Base-by-base conservation (phyloP, 2,888 invertebrate genomes). In the Eremobia ochroleuca region DNA sequence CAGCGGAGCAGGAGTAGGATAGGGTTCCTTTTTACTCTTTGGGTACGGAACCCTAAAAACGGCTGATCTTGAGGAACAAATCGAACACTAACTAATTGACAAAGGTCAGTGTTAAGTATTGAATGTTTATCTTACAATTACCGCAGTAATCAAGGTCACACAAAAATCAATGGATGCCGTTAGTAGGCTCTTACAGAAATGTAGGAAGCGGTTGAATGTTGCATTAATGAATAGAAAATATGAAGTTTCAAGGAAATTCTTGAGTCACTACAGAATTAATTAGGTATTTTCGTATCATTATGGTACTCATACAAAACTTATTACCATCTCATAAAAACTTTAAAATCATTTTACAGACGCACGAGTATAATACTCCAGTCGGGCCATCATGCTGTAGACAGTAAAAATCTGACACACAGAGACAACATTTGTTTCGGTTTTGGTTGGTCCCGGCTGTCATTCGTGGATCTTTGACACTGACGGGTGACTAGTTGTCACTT, bases 61-160 rank as follows among this genome's bases (percentile, higher is more conserved):
- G 46, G 76, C 76, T 88, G 89, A 86, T 90, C 89, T 91, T 91
- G 88, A 90, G 85, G 82, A 85, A 82, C 82, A 86, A 91, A 92
- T 90, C 89, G 81, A 88, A 85, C 90, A 92, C 89, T 91, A 91
- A 93, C 91, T 91, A 93, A 94, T 94, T 92, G 91, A 91, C 88
- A 93, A 92, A 96, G 96, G 96, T 94, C 95, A 93, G 76, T 89
- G 85, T 89, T 88, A 91, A 94, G 92, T 92, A 92, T 89, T 87
- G 55, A 87, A 90, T 94, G 92, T 96, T 95, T 95, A 93, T 90
- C 92, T 92, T 90, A 92, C 93, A 94, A 94, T 95, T 95, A 93
- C 90, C 92, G 90, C 79, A 82, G 86, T 88, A 89, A 94, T 94
- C 94, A 95, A 95, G 95, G 96, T 72, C 82, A 81, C 70, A 77